Percentiles rank a stretch among this genome's conserved stretches.
These are phyloP conservation scores for Eupithecia exiguata DNA, from an alignment of 2,888 invertebrate genomes.

Conservation along the genomic window DNA sequence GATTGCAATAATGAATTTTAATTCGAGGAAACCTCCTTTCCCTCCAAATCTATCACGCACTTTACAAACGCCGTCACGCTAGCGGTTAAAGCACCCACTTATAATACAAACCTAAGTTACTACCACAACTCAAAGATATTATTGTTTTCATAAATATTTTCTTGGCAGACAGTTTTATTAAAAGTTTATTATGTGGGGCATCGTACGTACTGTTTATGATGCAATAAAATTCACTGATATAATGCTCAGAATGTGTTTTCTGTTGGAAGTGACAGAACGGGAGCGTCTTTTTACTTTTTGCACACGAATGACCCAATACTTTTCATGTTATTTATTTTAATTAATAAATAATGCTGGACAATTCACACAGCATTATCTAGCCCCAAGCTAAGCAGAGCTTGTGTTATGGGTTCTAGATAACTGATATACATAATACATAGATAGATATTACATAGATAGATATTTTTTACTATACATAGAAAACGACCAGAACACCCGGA, in stretches of 20 bases:
- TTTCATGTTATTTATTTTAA: too few relatives aligned
- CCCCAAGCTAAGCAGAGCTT: too few relatives aligned
- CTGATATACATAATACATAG: too few relatives aligned
- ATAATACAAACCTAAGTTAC: background rate
- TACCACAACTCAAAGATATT: conserved; percentile 3
- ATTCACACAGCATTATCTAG: too few relatives aligned
- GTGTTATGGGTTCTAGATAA: too few relatives aligned
- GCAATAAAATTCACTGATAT: conserved; percentile 30
- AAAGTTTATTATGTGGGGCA: conserved; percentile 32
- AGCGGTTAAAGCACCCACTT: background rate
- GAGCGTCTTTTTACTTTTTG: background rate
- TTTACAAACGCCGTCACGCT: background rate
- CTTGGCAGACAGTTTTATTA: conserved; percentile 30
- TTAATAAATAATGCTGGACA: too few relatives aligned
- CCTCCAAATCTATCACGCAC: background rate
- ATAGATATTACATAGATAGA: too few relatives aligned
- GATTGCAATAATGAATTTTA: too few relatives aligned
- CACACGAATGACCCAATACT: too few relatives aligned
- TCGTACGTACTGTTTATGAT: conserved; percentile 21
- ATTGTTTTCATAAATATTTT: conserved; percentile 25
- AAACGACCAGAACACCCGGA: too few relatives aligned
- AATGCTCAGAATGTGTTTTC: background rate
- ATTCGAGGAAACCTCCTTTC: too few relatives aligned
- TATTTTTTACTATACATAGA: too few relatives aligned
- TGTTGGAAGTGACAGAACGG: background rate